These are phyloP conservation scores for Rhinoderma darwinii DNA, from an alignment of 2,113 vertebrate species.

Conservation along the genomic window DNA sequence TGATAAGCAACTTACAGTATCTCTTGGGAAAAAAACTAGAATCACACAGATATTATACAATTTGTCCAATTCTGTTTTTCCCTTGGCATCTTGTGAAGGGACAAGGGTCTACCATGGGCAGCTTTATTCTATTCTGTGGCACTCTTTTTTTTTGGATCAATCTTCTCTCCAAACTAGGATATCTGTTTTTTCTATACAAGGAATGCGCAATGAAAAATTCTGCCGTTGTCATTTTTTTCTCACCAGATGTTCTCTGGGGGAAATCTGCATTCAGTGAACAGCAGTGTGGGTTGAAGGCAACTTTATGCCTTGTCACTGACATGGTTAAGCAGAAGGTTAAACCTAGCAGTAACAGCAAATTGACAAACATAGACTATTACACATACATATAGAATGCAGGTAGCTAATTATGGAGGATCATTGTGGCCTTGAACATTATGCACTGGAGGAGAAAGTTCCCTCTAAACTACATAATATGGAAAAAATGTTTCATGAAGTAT, in stretches of 20 bases:
- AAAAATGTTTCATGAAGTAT: neutral
- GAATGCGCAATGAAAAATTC: no score
- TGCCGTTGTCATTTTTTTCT: no score
- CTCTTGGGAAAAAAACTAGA: no score
- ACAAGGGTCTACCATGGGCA: no score
- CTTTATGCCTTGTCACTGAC: neutral
- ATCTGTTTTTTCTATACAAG: no score
- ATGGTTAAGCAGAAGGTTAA: neutral
- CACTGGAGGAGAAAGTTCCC: neutral
- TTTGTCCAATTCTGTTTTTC: no score
- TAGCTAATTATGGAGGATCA: neutral
- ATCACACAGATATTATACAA: no score
- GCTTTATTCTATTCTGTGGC: no score
- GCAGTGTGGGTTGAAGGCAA: neutral
- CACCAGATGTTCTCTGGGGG: neutral
- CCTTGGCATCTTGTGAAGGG: no score
- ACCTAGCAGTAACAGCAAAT: neutral
- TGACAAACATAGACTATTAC: neutral
- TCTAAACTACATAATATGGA: neutral
- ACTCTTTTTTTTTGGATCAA: no score
- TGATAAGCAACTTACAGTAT: no score
- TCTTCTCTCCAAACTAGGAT: no score
- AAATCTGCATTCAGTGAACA: neutral
- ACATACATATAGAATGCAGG: neutral
- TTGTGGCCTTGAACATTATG: neutral